These are phyloP conservation scores for Mycalesis mineus DNA, from an alignment of 2,888 invertebrate genomes.

Conservation along the genomic window DNA sequence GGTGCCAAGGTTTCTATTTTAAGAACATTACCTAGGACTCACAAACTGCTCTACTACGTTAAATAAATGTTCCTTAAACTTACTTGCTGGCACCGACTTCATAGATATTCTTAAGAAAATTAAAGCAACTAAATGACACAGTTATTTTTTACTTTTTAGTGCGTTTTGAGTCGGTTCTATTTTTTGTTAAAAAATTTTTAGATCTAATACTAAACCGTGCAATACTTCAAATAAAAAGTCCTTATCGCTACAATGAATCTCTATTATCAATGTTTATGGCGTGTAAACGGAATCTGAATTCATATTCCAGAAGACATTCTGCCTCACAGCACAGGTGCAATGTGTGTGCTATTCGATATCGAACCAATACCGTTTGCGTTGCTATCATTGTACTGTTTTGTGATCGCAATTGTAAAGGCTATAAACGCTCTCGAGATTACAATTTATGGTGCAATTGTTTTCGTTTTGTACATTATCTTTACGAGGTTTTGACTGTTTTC, in stretches of 20 bases:
- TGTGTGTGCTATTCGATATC: slow-evolving; percentile 60
- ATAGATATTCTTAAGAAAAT: too few species aligned
- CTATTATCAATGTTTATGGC: slow-evolving; percentile 32
- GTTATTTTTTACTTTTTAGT: too few species aligned
- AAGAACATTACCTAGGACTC: too few species aligned
- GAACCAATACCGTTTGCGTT: slow-evolving; percentile 54
- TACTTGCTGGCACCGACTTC: too few species aligned
- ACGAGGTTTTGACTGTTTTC: slow-evolving; percentile 1
- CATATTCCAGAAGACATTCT: slow-evolving; percentile 54
- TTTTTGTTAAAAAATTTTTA: too few species aligned
- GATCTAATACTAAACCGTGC: too few species aligned
- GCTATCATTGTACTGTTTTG: slow-evolving; percentile 42
- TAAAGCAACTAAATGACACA: too few species aligned
- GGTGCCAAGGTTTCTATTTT: too few species aligned
- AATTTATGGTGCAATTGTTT: slow-evolving; percentile 20
- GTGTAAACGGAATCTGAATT: slow-evolving; percentile 35
- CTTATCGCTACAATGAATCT: slow-evolving; percentile 24
- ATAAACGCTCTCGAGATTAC: slow-evolving; percentile 21
- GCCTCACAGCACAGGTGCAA: slow-evolving; percentile 53
- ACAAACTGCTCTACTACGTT: too few species aligned
- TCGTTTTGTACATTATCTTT: slow-evolving; percentile 6
- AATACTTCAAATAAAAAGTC: too few species aligned
- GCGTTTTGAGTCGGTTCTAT: too few species aligned
- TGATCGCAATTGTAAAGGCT: slow-evolving; percentile 25
- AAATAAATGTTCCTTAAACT: too few species aligned